A percentile compares a stretch with the other conserved stretches of the same genome.
Evolutionary conservation across 2,113 vertebrate species (phyloP).

Genomic region (Calyptommatus sinebrachiatus): DNA sequence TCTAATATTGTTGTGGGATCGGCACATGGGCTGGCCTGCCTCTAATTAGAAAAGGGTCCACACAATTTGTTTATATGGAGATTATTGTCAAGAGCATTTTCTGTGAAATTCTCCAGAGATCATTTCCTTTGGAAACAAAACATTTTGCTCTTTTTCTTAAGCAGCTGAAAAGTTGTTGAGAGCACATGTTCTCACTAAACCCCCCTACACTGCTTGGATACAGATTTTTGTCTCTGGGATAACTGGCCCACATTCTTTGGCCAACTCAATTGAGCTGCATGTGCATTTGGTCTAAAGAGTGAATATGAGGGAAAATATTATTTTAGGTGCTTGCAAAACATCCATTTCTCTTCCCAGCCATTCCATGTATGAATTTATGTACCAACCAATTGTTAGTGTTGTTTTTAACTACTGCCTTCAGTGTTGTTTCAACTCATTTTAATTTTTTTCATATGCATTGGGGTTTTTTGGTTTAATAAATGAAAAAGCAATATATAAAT

Average conservation of each 20-base stretch:
- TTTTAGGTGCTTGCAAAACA: slow-evolving; percentile 12
- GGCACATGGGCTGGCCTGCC: too few species aligned
- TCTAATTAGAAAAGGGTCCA: not conserved
- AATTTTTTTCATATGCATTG: too few species aligned
- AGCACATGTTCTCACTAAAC: not conserved
- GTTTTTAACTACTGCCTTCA: too few species aligned
- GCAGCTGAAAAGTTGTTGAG: slow-evolving; percentile 27
- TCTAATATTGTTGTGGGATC: too few species aligned
- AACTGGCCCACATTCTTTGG: slow-evolving; percentile 23
- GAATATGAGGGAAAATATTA: slow-evolving; percentile 59
- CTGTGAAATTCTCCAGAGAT: slow-evolving; percentile 27
- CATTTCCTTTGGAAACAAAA: slow-evolving; percentile 26
- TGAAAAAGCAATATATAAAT: slow-evolving; percentile 59
- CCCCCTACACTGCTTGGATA: not conserved
- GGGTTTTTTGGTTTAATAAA: not conserved
- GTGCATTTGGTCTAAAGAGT: slow-evolving; percentile 55
- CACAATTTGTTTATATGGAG: slow-evolving; percentile 21
- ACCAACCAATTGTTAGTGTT: too few species aligned
- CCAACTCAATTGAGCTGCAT: slow-evolving; percentile 36
- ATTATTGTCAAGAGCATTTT: slow-evolving; percentile 4
- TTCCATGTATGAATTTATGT: too few species aligned
- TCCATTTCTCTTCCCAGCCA: too few species aligned
- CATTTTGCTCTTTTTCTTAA: slow-evolving; percentile 26
- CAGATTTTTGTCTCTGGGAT: slow-evolving; percentile 25
- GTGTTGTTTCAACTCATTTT: too few species aligned